These are phyloP conservation scores for Haemorhous mexicanus DNA, from an alignment of 2,113 vertebrate genomes.

Conservation along the genomic window DNA sequence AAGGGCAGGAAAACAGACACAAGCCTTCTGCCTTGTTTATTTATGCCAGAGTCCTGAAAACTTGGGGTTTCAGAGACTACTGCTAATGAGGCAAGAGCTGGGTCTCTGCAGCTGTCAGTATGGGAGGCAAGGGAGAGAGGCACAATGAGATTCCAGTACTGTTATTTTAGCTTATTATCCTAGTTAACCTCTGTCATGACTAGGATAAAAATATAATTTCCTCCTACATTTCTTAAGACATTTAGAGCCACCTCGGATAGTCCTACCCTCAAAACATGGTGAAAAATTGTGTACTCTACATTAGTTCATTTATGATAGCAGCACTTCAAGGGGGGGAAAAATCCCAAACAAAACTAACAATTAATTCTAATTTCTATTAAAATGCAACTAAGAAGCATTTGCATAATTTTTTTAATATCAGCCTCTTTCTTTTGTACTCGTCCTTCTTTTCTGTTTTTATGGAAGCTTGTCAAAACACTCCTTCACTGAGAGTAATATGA, in stretches of 20 bases:
- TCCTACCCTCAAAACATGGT: not conserved
- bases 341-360: rapidly evolving
- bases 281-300: not conserved
- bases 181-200: not conserved
- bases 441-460: not conserved
- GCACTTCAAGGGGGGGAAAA: not conserved
- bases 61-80: not conserved
- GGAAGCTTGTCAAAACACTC: not conserved
- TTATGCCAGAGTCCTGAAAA: slow-evolving; percentile 40
- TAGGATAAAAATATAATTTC: not conserved
- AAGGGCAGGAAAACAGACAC: slow-evolving; percentile 25
- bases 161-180: not conserved
- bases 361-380: not conserved
- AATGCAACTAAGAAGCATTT: not conserved
- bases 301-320: not conserved
- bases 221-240: not conserved
- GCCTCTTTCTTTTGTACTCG: not conserved
- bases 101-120: not conserved
- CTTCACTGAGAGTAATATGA: not conserved
- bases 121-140: not conserved
- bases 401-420: not conserved
- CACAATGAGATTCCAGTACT: not conserved
- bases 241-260: rapidly evolving
- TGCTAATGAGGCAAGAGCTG: slow-evolving; percentile 33
- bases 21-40: slow-evolving; percentile 24